Conservation (phyloP, 2,797 vertebrate genomes). For the Sebastes goodei region DNA sequence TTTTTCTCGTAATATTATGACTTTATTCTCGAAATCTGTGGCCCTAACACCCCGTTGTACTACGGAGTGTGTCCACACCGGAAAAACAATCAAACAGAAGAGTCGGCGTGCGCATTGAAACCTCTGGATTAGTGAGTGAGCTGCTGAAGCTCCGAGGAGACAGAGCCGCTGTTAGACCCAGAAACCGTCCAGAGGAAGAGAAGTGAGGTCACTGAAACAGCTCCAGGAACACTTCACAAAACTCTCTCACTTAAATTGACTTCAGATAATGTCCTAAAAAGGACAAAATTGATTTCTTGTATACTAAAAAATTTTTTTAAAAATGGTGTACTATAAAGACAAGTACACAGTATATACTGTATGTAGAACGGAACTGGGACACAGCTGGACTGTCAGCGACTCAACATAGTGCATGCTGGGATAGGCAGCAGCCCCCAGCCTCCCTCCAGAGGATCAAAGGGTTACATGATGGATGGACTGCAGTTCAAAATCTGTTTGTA, state of each 20-base stretch:
- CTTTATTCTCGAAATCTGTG: no score
- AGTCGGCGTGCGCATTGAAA: no score
- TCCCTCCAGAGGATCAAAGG: no score
- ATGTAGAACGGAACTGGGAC: neutral
- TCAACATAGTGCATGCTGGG: conserved; percentile 4
- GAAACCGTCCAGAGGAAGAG: no score
- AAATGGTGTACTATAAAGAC: neutral
- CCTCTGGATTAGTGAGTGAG: neutral
- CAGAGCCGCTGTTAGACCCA: no score
- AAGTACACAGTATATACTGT: neutral
- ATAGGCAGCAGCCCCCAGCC: neutral
- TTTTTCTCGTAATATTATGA: no score
- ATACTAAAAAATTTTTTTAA: neutral
- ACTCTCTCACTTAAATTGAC: neutral
- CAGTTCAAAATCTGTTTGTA: neutral
- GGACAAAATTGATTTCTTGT: neutral
- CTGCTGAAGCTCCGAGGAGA: neutral
- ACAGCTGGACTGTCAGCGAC: neutral
- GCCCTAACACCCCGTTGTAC: no score
- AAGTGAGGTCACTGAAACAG: neutral
- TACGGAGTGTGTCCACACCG: neutral
- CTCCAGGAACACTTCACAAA: neutral
- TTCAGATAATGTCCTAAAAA: neutral
- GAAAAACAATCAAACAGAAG: no score
- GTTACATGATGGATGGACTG: neutral